A percentile compares a stretch with the other conserved stretches of the same genome.
These are phyloP conservation scores for Lordiphosa collinella DNA, from an alignment of 1,140 invertebrate genomes.

Conservation along the genomic window DNA sequence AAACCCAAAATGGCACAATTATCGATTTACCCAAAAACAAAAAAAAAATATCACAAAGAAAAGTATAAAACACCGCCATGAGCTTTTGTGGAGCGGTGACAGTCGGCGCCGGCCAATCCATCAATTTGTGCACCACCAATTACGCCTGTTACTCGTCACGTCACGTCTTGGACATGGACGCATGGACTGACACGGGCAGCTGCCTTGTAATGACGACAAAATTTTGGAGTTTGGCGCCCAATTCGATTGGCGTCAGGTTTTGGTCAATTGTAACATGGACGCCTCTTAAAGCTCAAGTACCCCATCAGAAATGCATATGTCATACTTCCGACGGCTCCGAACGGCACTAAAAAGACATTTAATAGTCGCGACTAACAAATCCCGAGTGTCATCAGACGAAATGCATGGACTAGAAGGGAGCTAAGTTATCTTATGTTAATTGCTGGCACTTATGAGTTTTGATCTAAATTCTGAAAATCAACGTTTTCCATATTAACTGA, in stretches of 20 bases:
- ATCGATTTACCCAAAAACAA: slow-evolving; percentile 43
- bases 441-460: no score
- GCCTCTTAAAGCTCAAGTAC: not conserved
- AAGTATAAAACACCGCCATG: slow-evolving; percentile 42
- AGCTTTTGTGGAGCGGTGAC: slow-evolving; percentile 27
- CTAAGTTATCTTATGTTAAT: no score
- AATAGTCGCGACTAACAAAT: slow-evolving; percentile 5
- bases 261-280: slow-evolving; percentile 4
- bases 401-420: not conserved
- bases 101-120: slow-evolving; percentile 54
- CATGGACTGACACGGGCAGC: not conserved
- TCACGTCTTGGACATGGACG: slow-evolving; percentile 11
- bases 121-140: slow-evolving; percentile 54
- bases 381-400: slow-evolving; percentile 1
- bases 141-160: slow-evolving; percentile 47
- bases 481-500: no score
- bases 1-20: slow-evolving; percentile 44
- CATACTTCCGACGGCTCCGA: slow-evolving; percentile 6
- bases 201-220: not conserved
- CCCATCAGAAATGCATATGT: slow-evolving; percentile 5
- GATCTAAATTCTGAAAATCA: no score
- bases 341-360: slow-evolving; percentile 4
- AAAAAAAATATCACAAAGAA: slow-evolving; percentile 21
- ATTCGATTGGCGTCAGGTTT: slow-evolving; percentile 5
- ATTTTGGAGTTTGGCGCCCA: slow-evolving; percentile 3